Conservation (phyloP, 2,113 vertebrate species). For the Coryphaenoides rupestris region DNA sequence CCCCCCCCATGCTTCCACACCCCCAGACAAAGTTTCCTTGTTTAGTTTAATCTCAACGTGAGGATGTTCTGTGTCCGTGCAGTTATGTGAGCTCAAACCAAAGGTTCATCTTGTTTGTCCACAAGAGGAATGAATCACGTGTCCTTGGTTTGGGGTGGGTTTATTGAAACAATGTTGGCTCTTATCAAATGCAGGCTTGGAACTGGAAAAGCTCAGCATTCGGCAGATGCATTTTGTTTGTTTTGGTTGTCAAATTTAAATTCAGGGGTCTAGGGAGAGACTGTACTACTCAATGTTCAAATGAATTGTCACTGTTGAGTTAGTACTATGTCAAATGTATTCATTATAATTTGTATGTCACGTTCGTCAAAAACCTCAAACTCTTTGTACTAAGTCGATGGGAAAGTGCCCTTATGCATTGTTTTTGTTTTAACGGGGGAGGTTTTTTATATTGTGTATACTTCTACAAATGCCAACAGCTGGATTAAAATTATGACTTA, state of each 20-base stretch:
- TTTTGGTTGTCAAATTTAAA: slow-evolving; percentile 35
- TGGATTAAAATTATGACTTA: slow-evolving; percentile 67
- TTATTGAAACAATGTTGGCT: slow-evolving; percentile 31
- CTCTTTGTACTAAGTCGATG: slow-evolving; percentile 18
- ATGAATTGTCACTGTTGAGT: slow-evolving; percentile 17
- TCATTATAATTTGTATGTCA: slow-evolving; percentile 23
- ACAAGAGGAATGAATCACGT: slow-evolving; percentile 26
- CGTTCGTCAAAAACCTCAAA: slow-evolving; percentile 29
- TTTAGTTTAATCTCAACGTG: slow-evolving; percentile 23
- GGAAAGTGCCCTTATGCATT: slow-evolving; percentile 57
- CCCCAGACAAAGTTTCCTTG: not conserved
- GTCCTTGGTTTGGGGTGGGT: slow-evolving; percentile 20
- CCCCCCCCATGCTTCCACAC: too few species aligned
- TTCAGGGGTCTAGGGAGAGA: slow-evolving; percentile 3
- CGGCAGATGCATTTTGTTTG: slow-evolving; percentile 31
- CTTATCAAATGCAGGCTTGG: slow-evolving; percentile 30
- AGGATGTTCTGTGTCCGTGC: slow-evolving; percentile 19
- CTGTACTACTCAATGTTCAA: slow-evolving; percentile 10
- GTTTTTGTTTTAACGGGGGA: slow-evolving; percentile 57
- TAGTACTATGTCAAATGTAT: slow-evolving; percentile 29
- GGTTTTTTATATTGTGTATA: slow-evolving; percentile 59
- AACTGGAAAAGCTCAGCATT: slow-evolving; percentile 55
- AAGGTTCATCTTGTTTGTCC: slow-evolving; percentile 58
- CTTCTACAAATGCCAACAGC: slow-evolving; percentile 67
- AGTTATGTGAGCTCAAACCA: slow-evolving; percentile 60